Evolutionary conservation across 2,113 vertebrate genomes (phyloP).

Genomic region (Atherinomorus stipes): DNA sequence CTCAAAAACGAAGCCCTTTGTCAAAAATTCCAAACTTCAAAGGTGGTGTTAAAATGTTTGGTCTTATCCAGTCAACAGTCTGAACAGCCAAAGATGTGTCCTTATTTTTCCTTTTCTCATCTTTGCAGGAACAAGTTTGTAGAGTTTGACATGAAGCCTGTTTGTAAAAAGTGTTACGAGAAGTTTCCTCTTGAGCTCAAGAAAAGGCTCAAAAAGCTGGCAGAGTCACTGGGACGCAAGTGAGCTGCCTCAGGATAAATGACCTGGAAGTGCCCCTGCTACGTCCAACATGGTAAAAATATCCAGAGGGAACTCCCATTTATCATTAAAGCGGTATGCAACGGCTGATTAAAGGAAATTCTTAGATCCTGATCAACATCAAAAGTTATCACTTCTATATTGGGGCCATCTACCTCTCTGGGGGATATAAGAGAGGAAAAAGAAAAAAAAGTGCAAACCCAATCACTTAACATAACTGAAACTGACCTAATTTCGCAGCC

Average conservation of each 20-base stretch:
- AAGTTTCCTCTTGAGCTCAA: slow-evolving; percentile 98
- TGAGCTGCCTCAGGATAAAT: slow-evolving; percentile 73
- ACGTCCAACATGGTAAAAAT: slow-evolving; percentile 9
- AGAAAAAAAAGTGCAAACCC: neutral
- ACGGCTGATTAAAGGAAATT: neutral
- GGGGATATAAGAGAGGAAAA: no score
- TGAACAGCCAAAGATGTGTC: neutral
- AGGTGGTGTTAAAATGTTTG: neutral
- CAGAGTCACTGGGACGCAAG: slow-evolving; percentile 93
- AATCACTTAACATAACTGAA: neutral
- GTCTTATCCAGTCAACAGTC: slow-evolving; percentile 13
- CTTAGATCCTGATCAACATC: neutral
- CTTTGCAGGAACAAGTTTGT: slow-evolving; percentile 97
- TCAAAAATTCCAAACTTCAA: no score
- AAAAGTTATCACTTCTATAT: neutral
- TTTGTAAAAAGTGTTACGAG: slow-evolving; percentile 99
- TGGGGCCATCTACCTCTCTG: neutral
- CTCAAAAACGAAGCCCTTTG: no score
- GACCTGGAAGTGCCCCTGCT: neutral
- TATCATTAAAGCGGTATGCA: neutral
- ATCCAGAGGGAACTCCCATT: slow-evolving; percentile 6
- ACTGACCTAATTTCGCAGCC: no score
- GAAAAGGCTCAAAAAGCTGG: slow-evolving; percentile 98
- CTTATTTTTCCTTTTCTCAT: slow-evolving; percentile 33
- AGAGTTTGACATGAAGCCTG: slow-evolving; percentile 99